A percentile compares a stretch with the other conserved stretches of the same genome.
These are phyloP conservation scores for Galeopsomyia nigrocyanea DNA, from an alignment of 2,888 invertebrate species.

Conservation along the genomic window DNA sequence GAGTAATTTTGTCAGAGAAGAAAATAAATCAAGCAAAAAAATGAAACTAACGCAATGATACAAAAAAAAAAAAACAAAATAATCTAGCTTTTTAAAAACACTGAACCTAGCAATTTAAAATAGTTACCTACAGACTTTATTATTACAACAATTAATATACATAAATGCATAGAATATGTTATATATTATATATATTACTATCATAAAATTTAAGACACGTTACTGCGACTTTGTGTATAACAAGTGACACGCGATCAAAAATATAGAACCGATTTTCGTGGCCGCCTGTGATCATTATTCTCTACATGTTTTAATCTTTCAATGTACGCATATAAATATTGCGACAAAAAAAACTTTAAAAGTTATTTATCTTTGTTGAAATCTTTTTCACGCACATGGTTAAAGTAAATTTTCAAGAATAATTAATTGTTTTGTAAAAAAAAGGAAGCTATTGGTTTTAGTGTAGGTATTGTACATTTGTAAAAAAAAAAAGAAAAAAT, in stretches of 20 bases:
- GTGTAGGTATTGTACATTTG: slow-evolving; percentile 43
- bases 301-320: slow-evolving; percentile 20
- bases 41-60: slow-evolving; percentile 16
- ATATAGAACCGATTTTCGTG: slow-evolving; percentile 47
- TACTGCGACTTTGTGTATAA: slow-evolving; percentile 57
- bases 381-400: slow-evolving; percentile 21
- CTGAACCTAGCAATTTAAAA: slow-evolving; percentile 46
- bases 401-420: slow-evolving; percentile 22
- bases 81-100: slow-evolving; percentile 29
- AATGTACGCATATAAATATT: slow-evolving; percentile 2
- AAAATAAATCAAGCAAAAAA: slow-evolving; percentile 15
- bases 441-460: slow-evolving; percentile 31
- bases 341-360: slow-evolving; percentile 7
- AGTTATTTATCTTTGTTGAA: slow-evolving; percentile 24
- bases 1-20: slow-evolving; percentile 29
- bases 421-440: slow-evolving; percentile 33
- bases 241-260: slow-evolving; percentile 46
- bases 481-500: slow-evolving; percentile 35
- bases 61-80: not conserved
- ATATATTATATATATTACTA: slow-evolving; percentile 53
- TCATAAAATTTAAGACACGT: slow-evolving; percentile 64
- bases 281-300: slow-evolving; percentile 44
- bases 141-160: slow-evolving; percentile 63
- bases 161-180: slow-evolving; percentile 61
- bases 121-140: slow-evolving; percentile 63